Conservation (phyloP, 2,797 vertebrate species). For the Artibeus jamaicensis region DNA sequence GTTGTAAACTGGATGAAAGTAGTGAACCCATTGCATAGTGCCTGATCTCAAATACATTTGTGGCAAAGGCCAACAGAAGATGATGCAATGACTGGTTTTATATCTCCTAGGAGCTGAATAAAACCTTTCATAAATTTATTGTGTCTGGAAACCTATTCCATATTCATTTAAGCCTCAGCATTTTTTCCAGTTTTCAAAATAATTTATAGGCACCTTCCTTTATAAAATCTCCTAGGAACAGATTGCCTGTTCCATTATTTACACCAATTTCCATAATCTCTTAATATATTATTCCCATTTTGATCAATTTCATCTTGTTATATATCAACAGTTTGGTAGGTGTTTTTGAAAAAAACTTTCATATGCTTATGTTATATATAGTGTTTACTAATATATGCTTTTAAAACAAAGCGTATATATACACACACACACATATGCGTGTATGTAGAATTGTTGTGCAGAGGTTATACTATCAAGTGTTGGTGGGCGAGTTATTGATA, state of each 20-base stretch:
- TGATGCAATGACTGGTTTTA: slow-evolving; percentile 25
- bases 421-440: background rate
- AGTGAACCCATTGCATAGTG: background rate
- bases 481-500: background rate
- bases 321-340: background rate
- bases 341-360: background rate
- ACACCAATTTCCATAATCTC: background rate
- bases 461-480: background rate
- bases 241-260: background rate
- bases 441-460: background rate
- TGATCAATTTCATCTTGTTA: background rate
- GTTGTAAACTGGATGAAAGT: slow-evolving; percentile 6
- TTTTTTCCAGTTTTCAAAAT: background rate
- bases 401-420: background rate
- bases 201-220: background rate
- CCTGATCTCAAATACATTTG: background rate
- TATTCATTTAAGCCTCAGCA: slow-evolving; percentile 14
- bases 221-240: background rate
- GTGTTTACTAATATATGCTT: background rate
- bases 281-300: background rate
- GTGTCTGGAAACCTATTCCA: background rate
- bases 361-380: background rate
- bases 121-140: slow-evolving; percentile 26
- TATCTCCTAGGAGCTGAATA: slow-evolving; percentile 34
- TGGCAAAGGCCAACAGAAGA: background rate